Conservation (phyloP, 2,113 vertebrate species). For the Zosterops pallidus region DNA sequence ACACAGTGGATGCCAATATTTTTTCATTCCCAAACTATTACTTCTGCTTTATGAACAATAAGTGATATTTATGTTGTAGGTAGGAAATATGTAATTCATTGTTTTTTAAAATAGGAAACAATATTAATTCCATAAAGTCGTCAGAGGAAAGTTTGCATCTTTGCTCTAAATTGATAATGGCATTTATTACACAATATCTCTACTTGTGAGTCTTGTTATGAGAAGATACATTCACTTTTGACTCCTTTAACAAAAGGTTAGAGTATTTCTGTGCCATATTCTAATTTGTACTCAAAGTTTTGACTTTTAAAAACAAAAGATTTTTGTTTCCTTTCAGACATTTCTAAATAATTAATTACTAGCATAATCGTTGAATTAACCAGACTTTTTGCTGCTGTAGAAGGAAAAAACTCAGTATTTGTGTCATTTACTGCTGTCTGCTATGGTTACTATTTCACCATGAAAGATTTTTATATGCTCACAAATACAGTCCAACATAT, state of each 20-base stretch:
- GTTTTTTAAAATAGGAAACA: neutral
- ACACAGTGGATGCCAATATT: neutral
- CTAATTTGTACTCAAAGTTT: neutral
- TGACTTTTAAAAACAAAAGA: conserved; percentile 10
- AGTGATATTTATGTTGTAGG: neutral
- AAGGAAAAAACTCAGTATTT: conserved; percentile 6
- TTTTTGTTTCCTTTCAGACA: conserved; percentile 39
- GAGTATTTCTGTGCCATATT: neutral
- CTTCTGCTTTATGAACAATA: neutral
- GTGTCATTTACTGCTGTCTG: conserved; percentile 29
- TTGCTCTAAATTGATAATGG: neutral
- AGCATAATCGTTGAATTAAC: conserved; percentile 27
- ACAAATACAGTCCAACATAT: neutral
- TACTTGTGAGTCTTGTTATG: neutral
- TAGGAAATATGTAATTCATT: neutral
- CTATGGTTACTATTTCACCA: conserved; percentile 18
- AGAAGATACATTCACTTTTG: neutral
- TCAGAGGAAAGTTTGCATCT: neutral
- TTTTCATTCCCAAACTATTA: neutral
- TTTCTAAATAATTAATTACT: conserved; percentile 60
- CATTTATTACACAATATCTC: neutral
- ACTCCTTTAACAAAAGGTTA: neutral
- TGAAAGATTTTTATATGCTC: conserved; percentile 32
- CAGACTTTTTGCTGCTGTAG: neutral
- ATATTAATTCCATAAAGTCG: neutral